These are phyloP conservation scores for Entomyzon cyanotis DNA, from an alignment of 2,113 vertebrate species.

Conservation along the genomic window DNA sequence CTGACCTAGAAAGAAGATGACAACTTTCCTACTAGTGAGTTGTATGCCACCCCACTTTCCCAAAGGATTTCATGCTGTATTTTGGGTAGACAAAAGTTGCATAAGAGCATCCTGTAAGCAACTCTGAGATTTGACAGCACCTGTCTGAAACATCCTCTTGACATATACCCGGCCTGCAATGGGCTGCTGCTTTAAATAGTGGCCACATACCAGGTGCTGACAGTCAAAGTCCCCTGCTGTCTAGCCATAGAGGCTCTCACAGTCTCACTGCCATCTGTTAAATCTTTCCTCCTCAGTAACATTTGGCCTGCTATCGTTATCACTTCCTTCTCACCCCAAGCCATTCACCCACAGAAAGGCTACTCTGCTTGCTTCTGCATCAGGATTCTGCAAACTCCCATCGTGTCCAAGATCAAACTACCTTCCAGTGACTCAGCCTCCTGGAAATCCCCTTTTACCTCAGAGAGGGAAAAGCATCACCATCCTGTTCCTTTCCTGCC, in stretches of 20 bases:
- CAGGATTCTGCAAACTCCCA: neutral
- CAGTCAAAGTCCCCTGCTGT: neutral
- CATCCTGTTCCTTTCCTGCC: neutral
- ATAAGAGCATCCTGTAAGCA: neutral
- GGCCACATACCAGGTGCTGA: neutral
- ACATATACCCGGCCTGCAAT: neutral
- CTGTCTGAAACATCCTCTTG: neutral
- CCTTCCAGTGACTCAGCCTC: neutral
- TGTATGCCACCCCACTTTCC: neutral
- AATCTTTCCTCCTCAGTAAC: neutral
- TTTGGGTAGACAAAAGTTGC: neutral
- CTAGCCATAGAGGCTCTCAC: neutral
- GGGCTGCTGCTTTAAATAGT: neutral
- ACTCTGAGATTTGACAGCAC: neutral
- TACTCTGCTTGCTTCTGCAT: neutral
- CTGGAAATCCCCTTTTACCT: neutral
- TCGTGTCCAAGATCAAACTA: fast-evolving
- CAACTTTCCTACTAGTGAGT: neutral
- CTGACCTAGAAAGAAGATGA: neutral
- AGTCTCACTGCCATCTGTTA: neutral
- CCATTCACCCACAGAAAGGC: neutral
- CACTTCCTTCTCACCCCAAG: neutral
- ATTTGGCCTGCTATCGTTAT: neutral
- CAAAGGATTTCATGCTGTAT: neutral
- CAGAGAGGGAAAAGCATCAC: neutral